Percentiles rank a stretch among this genome's conserved stretches.
These are phyloP conservation scores for Synodontis membranacea DNA, from an alignment of 2,113 vertebrate species.

Conservation along the genomic window DNA sequence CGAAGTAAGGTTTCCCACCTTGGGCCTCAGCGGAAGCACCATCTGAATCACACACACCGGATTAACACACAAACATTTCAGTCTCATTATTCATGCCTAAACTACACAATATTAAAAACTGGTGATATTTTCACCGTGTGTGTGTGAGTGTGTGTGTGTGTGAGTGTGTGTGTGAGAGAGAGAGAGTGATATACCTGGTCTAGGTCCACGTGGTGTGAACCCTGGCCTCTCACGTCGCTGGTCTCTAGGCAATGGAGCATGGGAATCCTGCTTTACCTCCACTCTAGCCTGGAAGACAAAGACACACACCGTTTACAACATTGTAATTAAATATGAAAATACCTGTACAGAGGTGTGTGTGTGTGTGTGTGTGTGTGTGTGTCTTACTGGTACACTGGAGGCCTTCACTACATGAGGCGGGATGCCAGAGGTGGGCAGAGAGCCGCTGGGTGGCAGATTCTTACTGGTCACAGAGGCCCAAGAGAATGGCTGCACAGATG, in stretches of 20 bases:
- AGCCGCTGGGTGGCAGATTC: conserved; percentile 93
- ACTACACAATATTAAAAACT: not conserved
- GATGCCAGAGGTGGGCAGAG: conserved; percentile 87
- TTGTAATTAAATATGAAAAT: not conserved
- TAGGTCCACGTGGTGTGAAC: conserved; percentile 80
- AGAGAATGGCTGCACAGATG: conserved; percentile 76
- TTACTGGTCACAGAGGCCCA: conserved; percentile 99
- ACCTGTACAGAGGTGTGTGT: not conserved
- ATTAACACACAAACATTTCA: not conserved
- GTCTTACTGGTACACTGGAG: conserved; percentile 76
- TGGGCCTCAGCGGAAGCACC: conserved; percentile 40
- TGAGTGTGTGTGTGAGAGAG: too few species aligned
- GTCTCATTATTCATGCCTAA: not conserved
- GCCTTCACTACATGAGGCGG: conserved; percentile 90
- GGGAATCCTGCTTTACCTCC: conserved; percentile 88
- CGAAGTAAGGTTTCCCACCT: conserved; percentile 43
- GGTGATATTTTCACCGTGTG: not conserved
- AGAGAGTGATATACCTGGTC: conserved; percentile 69
- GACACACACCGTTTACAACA: not conserved
- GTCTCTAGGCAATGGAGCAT: conserved; percentile 80
- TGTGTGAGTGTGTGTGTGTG: not conserved
- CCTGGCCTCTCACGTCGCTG: conserved; percentile 81
- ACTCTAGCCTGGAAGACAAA: conserved; percentile 75
- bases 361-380: not conserved
- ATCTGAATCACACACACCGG: conserved; percentile 21